A percentile compares a stretch with the other conserved stretches of the same genome.
phyloP scores from a whole-genome alignment of 2,797 vertebrate species.

The Gymnopithys bicolor region DNA sequence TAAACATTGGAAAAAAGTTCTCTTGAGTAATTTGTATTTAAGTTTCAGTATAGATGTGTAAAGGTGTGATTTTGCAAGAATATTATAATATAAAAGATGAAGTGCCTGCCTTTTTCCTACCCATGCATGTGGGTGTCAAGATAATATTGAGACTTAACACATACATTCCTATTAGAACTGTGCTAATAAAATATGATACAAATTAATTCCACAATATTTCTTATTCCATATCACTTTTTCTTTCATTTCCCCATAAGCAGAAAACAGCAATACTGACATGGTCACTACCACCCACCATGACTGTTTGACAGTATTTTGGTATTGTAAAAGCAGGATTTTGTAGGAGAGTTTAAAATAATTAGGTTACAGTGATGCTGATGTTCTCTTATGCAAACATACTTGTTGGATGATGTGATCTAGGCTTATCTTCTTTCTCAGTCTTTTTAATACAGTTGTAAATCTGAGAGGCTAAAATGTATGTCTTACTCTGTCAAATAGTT shows the following conservation, averaged over 20 bases:
- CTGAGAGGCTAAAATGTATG: neutral
- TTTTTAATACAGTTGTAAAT: neutral
- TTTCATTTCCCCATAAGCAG: neutral
- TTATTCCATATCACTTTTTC: neutral
- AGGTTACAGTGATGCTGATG: neutral
- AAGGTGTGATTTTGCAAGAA: neutral
- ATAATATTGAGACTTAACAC: neutral
- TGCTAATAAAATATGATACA: neutral
- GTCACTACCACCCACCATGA: neutral
- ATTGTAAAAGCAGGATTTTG: neutral
- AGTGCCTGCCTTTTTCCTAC: neutral
- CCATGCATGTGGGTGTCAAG: neutral
- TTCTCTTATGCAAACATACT: neutral
- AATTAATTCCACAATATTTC: neutral
- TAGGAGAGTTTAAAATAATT: neutral
- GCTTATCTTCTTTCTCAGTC: neutral
- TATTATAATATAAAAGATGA: neutral
- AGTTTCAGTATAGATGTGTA: neutral
- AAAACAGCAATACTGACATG: neutral
- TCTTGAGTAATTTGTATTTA: neutral
- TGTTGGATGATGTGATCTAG: neutral
- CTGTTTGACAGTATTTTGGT: neutral
- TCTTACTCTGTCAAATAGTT: neutral
- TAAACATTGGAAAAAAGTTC: neutral
- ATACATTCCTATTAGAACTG: neutral